Evolutionary conservation across 2,888 invertebrate genomes (phyloP).

Genomic region (Pristionchus japonicus): DNA sequence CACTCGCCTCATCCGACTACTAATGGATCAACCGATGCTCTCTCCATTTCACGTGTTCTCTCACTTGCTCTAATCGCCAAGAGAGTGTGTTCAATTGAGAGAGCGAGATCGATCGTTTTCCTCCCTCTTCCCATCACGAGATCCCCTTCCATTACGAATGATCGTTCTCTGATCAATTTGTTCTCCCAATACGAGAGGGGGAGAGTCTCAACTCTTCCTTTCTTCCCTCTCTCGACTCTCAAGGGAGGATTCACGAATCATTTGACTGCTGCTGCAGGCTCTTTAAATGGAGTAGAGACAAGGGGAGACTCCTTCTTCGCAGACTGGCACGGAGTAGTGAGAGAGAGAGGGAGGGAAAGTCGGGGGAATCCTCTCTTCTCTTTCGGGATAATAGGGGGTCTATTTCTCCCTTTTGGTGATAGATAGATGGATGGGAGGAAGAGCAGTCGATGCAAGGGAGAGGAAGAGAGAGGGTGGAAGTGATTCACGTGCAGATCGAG

Average conservation of each 20-base stretch:
- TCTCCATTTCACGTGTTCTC: too few species aligned
- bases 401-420: conserved; percentile 5
- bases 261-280: not conserved
- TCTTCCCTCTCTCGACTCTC: not conserved
- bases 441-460: not conserved
- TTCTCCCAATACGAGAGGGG: not conserved
- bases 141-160: not conserved
- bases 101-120: not conserved
- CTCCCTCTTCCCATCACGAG: not conserved
- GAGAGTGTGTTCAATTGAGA: too few species aligned
- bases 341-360: not conserved
- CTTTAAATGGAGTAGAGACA: conserved; percentile 38
- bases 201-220: conserved; percentile 1
- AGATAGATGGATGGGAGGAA: conserved; percentile 9
- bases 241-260: conserved; percentile 40
- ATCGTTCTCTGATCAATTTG: conserved; percentile 36
- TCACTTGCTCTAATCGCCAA: too few species aligned
- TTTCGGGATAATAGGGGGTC: conserved; percentile 38
- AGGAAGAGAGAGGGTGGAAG: not conserved
- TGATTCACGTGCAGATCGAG: conserved; percentile 3
- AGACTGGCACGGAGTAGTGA: conserved; percentile 23
- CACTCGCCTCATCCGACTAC: conserved; percentile 14
- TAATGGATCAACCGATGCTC: not conserved
- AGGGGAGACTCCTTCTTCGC: not conserved
- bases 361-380: not conserved